Evolutionary conservation across 2,888 invertebrate species (phyloP).

Genomic region (Lymantria dispar): DNA sequence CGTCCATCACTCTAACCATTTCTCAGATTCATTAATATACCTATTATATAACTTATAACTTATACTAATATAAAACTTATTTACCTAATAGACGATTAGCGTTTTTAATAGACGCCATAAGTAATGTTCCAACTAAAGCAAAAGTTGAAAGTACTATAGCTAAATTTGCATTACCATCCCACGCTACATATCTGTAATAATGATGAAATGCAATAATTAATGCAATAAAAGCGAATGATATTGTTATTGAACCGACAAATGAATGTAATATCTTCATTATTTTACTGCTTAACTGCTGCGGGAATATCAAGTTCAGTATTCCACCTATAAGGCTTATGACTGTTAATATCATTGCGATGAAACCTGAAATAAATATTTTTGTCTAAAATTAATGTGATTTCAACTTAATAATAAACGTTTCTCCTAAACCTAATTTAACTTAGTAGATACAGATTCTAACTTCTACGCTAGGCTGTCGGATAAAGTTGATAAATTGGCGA

Average conservation of each 20-base stretch:
- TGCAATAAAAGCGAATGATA: slow-evolving; percentile 44
- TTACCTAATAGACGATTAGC: slow-evolving; percentile 13
- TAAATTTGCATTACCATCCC: slow-evolving; percentile 36
- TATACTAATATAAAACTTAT: not conserved
- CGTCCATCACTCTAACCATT: no score
- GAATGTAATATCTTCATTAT: slow-evolving; percentile 38
- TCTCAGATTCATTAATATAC: no score
- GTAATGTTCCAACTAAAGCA: slow-evolving; percentile 44
- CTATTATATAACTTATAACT: no score
- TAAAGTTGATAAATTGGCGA: no score
- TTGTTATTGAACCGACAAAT: slow-evolving; percentile 37
- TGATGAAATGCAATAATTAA: slow-evolving; percentile 43
- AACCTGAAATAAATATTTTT: slow-evolving; percentile 42
- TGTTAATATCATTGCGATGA: slow-evolving; percentile 51
- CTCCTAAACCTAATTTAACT: no score
- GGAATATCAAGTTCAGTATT: slow-evolving; percentile 36
- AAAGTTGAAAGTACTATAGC: slow-evolving; percentile 42
- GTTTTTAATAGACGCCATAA: slow-evolving; percentile 27
- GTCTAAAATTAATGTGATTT: not conserved
- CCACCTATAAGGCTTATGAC: slow-evolving; percentile 51
- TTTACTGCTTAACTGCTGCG: slow-evolving; percentile 16
- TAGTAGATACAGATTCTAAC: no score
- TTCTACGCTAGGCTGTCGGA: no score
- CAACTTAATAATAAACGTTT: not conserved
- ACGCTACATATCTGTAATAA: slow-evolving; percentile 15